These are phyloP conservation scores for Petrosia ficiformis DNA, from an alignment of 37 sponge, comb jelly and placozoan species.

Conservation along the genomic window DNA sequence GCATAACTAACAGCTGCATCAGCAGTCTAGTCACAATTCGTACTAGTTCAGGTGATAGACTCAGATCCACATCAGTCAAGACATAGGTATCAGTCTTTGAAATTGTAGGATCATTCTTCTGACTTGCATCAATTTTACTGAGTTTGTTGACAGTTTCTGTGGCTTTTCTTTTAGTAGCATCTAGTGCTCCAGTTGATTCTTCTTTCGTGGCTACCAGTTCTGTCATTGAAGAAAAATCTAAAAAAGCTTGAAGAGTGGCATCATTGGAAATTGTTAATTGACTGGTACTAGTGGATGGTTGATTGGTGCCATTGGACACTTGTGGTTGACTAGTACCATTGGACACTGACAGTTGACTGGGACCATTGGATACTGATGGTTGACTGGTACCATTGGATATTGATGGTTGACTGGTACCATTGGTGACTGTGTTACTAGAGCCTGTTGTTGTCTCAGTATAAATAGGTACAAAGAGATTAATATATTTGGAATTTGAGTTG, in stretches of 20 bases:
- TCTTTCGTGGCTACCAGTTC: too few relatives aligned
- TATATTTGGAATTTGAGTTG: too few relatives aligned
- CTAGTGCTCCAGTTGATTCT: too few relatives aligned
- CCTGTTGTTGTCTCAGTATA: not conserved
- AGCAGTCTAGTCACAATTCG: not conserved
- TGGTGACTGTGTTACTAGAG: not conserved
- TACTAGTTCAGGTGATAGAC: not conserved
- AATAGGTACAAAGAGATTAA: constrained; percentile 10
- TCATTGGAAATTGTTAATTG: not conserved
- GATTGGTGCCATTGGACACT: not conserved
- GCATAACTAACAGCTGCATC: not conserved
- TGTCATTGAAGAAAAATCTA: too few relatives aligned
- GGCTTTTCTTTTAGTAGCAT: not conserved
- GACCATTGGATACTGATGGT: not conserved
- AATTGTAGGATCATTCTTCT: not conserved
- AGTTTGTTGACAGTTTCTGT: not conserved
- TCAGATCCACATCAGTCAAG: not conserved
- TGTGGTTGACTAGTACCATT: not conserved
- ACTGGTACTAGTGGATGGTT: not conserved
- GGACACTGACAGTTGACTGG: not conserved
- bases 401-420: not conserved
- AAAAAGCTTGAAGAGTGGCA: not conserved
- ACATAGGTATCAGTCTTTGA: not conserved
- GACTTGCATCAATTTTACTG: not conserved
- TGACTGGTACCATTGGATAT: not conserved